Evolutionary conservation across 2,888 invertebrate species (phyloP), one percentile per base, ranked within the genome.

Genomic region (Cyclophora albipunctata): DNA sequence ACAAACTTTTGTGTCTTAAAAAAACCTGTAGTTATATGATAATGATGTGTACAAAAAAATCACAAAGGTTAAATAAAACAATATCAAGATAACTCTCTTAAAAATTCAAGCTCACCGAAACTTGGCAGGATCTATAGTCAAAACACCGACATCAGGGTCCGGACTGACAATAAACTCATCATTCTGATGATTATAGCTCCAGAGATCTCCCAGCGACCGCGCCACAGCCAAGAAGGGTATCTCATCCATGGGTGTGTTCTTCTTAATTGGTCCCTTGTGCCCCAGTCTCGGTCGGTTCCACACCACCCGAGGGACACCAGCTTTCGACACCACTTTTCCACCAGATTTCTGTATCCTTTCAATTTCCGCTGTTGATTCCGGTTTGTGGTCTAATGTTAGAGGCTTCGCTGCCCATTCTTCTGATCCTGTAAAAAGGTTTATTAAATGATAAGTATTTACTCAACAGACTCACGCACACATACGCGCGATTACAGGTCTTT

Each of bases 111-210:
- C 69, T 70, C 65, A 91, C 91, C 91, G 81, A 73, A 93, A 93
- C 59, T 90, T 91, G 47, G 92, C 90, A 7, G 96, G 91, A 78
- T 97, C 94, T 62, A 97, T 94, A 57, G 93, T 91, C 54, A 96
- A 87, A 2, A 98, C 97, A 53, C 93, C 92, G 6, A 98, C 96
- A 87, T 99, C 99, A 0, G 99, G 99, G 78, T 97, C 97, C 0
- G 99, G 99, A 37, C 98, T 98, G n/a, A 99, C 98, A 20, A 98
- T 95, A 84, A 97, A 99, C 78, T 95, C 94, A 78, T 97, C 94
- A 63, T 93, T 92, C 52, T 93, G 93, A 2, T 95, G 94, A 84
- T 98, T 98, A 78, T 97, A 98, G 68, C 98, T 98, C 99, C 99
- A 99, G 7, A 99, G 90, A 81, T 99, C 99, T 46, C 98, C 99